phyloP scores from a whole-genome alignment of 2,797 vertebrate genomes.

The Gobio occitaniae region DNA sequence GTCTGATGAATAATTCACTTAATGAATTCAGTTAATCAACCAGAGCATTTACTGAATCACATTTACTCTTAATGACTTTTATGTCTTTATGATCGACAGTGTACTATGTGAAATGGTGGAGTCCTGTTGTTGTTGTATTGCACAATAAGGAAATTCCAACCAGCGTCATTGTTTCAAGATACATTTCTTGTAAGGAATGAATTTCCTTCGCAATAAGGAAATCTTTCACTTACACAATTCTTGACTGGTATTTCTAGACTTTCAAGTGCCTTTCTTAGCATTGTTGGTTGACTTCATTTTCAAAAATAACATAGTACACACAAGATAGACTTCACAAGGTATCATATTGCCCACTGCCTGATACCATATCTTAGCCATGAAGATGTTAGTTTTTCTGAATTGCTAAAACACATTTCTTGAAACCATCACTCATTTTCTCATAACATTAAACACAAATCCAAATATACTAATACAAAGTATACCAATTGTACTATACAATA shows the following conservation, averaged over 20 bases:
- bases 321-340: too few species aligned
- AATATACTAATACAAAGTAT: too few species aligned
- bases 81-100: neutral
- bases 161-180: neutral
- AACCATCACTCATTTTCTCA: too few species aligned
- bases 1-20: too few species aligned
- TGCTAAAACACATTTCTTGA: too few species aligned
- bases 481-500: too few species aligned
- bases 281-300: neutral
- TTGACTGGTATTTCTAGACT: neutral
- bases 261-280: neutral
- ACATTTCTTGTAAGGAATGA: neutral
- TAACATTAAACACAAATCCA: too few species aligned
- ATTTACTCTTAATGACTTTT: too few species aligned
- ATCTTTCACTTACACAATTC: neutral
- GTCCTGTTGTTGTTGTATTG: neutral
- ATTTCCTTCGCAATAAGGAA: neutral
- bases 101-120: neutral
- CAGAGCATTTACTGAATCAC: neutral
- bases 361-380: too few species aligned
- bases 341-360: too few species aligned
- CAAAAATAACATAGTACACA: neutral
- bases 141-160: neutral
- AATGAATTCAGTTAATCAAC: too few species aligned
- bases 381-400: too few species aligned